Percentiles rank a stretch among this genome's conserved stretches.
These are phyloP conservation scores for Leptosomus discolor DNA, from an alignment of 2,113 vertebrate species.

Conservation along the genomic window DNA sequence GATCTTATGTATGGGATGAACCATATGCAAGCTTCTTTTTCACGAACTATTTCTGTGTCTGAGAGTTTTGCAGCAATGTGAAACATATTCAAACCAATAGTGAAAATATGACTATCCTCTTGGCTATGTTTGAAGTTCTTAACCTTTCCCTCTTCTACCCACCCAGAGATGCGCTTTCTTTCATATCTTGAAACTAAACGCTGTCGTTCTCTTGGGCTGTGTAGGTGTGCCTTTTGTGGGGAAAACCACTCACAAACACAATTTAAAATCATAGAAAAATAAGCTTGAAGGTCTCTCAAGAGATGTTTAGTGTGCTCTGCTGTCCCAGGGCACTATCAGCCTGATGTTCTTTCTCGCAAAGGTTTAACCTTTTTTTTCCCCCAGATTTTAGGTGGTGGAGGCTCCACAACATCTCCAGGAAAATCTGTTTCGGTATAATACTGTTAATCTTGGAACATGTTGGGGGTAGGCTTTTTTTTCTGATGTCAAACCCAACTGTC, in stretches of 20 bases:
- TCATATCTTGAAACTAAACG: not conserved
- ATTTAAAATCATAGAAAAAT: not conserved
- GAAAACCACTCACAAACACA: not conserved
- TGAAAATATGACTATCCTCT: not conserved
- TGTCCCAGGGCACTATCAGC: not conserved
- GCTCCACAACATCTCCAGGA: not conserved
- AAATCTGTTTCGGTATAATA: not conserved
- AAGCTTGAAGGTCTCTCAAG: not conserved
- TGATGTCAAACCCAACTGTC: not conserved
- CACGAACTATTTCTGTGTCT: not conserved
- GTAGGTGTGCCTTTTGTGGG: not conserved
- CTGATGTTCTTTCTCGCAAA: not conserved
- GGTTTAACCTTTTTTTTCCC: not conserved
- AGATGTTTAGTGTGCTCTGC: not conserved
- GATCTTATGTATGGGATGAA: not conserved
- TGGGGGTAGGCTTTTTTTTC: rapidly evolving
- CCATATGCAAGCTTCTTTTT: not conserved
- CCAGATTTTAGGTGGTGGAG: not conserved
- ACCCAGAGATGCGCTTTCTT: not conserved
- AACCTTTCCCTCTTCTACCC: not conserved
- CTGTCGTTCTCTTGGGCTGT: not conserved
- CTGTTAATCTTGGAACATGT: not conserved
- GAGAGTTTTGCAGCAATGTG: not conserved
- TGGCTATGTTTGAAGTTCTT: slow-evolving; percentile 5
- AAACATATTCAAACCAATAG: not conserved